Percentiles rank a stretch among this genome's conserved stretches.
Evolutionary conservation across 2,113 vertebrate genomes (phyloP).

Genomic region (Pionites leucogaster): DNA sequence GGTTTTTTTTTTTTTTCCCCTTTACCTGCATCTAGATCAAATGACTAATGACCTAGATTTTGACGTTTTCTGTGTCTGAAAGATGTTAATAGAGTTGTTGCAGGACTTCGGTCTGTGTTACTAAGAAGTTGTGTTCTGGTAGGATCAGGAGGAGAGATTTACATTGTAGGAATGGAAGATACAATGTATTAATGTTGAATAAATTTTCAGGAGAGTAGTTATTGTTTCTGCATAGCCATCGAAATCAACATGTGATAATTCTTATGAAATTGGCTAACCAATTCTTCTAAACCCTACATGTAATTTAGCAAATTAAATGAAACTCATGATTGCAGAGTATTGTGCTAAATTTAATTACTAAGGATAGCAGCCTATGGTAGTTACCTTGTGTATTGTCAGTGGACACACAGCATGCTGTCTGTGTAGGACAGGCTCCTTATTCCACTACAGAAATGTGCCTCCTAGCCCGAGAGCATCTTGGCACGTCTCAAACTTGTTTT

Average conservation of each 20-base stretch:
- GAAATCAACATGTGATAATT: not conserved
- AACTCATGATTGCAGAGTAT: not conserved
- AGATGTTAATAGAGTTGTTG: not conserved
- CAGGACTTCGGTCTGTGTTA: not conserved
- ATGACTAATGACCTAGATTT: not conserved
- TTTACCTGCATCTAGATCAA: not conserved
- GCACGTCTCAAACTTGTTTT: not conserved
- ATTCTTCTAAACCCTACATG: not conserved
- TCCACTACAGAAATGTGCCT: not conserved
- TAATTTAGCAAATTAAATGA: not conserved
- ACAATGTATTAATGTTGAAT: not conserved
- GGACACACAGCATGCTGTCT: not conserved
- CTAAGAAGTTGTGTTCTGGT: not conserved
- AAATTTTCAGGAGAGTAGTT: not conserved
- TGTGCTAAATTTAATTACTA: not conserved
- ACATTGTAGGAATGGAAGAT: not conserved
- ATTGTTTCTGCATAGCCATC: not conserved
- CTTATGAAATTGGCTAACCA: not conserved
- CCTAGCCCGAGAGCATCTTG: not conserved
- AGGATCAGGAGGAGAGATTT: not conserved
- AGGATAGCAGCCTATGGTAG: not conserved
- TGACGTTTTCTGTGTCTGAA: not conserved
- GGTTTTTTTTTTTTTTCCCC: not conserved
- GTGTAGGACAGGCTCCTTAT: not conserved
- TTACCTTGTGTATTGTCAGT: not conserved